Evolutionary conservation across 2,113 vertebrate genomes (phyloP), one percentile per base, ranked within the genome.

Genomic region (Perca flavescens): DNA sequence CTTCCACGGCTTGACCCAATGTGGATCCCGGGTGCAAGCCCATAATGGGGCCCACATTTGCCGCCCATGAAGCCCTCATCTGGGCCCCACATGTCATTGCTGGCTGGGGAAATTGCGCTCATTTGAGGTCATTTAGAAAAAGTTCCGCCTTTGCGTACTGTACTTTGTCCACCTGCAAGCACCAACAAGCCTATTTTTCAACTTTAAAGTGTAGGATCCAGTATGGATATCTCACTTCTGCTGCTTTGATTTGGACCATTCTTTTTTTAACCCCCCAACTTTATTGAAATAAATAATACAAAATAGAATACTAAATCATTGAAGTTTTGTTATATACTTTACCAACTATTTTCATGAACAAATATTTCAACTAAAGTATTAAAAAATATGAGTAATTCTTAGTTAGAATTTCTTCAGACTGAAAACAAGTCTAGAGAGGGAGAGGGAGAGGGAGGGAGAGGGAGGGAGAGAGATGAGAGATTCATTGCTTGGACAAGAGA

Each of bases 401-500:
- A 28, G 15, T 46, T 46, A 21, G 58, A 46, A 6, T 40, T 50
- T 11, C 8, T 14, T 76, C 22, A 34, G 17, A 6, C 22, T 16
- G 13, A 52, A 40, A 50, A 14, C 25, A 25, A 25, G 28, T 31
- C 1, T 22, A 15, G 3, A 50, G 54, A 15, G 56, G 14, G 22
- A 57, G 14, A 16, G 5, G 14, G 36, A 31, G 21, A n/a, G n/a
- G 22, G 31, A 58, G 22, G 31, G 15, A 17, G 14, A 16, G 5
- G 14, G 36, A 31, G 21, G 57, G 28, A 57, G 40, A 31, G 7
- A 34, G 46, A 58, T 52, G 70, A 76, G 34, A 25, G 16, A 60
- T 43, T 47, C 1, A 4, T 62, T 31, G 34, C 58, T 80, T 66
- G n/a, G 11, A 82, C 49, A 67, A 31, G 52, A 75, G 77, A 84